A percentile compares a stretch with the other conserved stretches of the same genome.
Conservation (phyloP, 2,888 invertebrate species). For the Dione juno region DNA sequence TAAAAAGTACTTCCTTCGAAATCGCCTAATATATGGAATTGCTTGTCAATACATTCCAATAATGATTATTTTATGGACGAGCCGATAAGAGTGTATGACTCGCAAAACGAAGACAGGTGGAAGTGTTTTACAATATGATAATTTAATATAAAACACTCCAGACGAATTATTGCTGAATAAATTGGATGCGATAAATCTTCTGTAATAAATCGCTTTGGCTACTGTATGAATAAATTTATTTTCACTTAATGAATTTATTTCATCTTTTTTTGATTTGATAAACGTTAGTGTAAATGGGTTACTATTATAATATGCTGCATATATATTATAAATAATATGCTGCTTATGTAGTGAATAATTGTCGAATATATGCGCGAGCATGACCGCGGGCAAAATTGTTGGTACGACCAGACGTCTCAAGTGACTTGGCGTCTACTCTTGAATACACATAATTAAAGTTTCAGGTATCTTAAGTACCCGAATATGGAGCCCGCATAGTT, state of each 20-base stretch:
- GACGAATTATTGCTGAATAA: conserved; percentile 33
- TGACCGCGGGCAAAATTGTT: conserved; percentile 50
- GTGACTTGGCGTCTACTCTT: conserved; percentile 64
- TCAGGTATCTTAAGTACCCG: conserved; percentile 49
- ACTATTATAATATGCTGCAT: no score
- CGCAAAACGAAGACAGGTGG: conserved; percentile 44
- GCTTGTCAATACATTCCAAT: conserved; percentile 33
- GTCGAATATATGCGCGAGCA: conserved; percentile 29
- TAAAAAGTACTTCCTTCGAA: neutral
- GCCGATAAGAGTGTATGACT: conserved; percentile 22
- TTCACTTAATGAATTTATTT: conserved; percentile 6
- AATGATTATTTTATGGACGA: conserved; percentile 35
- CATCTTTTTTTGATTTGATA: conserved; percentile 7
- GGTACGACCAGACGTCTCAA: conserved; percentile 75
- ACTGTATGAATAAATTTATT: conserved; percentile 33
- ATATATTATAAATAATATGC: no score
- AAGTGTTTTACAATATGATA: conserved; percentile 40
- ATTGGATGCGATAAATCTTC: conserved; percentile 31
- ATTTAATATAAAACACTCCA: conserved; percentile 21
- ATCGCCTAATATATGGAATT: neutral
- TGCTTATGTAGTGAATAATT: neutral
- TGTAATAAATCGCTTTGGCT: conserved; percentile 33
- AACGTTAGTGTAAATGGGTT: no score
- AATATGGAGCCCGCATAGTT: conserved; percentile 41
- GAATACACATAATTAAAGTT: conserved; percentile 66